Evolutionary conservation across 35 echinoderm and acorn worm genomes (phyloP).

Genomic region (Holothuria glaberrima): DNA sequence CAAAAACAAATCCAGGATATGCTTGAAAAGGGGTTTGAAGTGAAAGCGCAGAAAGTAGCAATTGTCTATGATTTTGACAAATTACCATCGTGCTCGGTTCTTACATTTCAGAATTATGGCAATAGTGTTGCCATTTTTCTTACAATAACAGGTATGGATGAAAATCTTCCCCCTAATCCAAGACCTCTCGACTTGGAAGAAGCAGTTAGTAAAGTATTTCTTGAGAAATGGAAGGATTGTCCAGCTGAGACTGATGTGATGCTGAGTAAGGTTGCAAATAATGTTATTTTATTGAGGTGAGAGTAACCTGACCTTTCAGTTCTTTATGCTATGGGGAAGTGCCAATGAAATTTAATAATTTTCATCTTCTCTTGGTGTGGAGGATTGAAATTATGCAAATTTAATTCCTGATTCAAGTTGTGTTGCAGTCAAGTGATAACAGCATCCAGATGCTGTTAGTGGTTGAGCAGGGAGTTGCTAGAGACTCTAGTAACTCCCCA

Average conservation of each 20-base stretch:
- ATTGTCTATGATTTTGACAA: constrained; percentile 60
- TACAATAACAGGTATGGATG: constrained; percentile 34
- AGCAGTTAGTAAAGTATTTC: constrained; percentile 36
- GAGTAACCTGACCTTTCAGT: background rate
- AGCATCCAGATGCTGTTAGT: no score
- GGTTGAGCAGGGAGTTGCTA: no score
- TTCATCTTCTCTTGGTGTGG: no score
- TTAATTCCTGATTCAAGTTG: no score
- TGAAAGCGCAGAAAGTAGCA: constrained; percentile 36
- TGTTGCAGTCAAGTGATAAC: no score
- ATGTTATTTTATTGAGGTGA: constrained; percentile 63
- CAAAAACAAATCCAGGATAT: background rate
- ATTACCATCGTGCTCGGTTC: constrained; percentile 70
- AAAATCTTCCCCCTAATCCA: background rate
- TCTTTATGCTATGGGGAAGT: no score
- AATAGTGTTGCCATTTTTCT: constrained; percentile 68
- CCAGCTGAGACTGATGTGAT: constrained; percentile 67
- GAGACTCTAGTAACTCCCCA: no score
- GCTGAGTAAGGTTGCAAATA: constrained; percentile 75
- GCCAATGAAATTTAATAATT: no score
- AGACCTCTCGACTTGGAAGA: background rate
- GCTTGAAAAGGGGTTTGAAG: background rate
- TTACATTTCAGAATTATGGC: constrained; percentile 74
- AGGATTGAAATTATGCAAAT: no score
- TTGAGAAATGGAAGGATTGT: constrained; percentile 57